Evolutionary conservation across 2,888 invertebrate species (phyloP).

Genomic region (Campaea margaritaria): DNA sequence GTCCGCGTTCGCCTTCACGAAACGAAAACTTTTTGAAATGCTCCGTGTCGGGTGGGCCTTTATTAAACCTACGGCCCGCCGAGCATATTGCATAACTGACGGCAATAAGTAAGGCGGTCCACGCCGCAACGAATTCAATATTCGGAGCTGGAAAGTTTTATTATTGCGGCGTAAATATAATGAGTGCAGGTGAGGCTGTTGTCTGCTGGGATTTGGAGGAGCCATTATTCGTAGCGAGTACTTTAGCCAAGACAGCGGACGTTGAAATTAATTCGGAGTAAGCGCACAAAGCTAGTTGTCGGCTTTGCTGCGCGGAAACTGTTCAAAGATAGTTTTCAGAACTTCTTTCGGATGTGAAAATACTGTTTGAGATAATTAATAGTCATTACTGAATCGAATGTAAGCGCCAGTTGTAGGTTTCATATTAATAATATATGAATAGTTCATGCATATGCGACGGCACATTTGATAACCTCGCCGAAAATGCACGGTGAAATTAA

Average conservation of each 20-base stretch:
- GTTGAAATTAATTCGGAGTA: slow-evolving; percentile 56
- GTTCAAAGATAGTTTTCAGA: slow-evolving; percentile 27
- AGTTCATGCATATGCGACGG: neutral
- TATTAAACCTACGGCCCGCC: slow-evolving; percentile 76
- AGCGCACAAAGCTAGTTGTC: slow-evolving; percentile 6
- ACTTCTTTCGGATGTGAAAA: neutral
- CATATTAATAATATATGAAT: neutral
- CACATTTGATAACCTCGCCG: neutral
- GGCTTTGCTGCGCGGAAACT: slow-evolving; percentile 12
- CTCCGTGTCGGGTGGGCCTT: slow-evolving; percentile 73
- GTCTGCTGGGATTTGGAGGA: slow-evolving; percentile 77
- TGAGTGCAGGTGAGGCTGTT: slow-evolving; percentile 82
- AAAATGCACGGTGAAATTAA: neutral
- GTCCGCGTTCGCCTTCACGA: slow-evolving; percentile 75
- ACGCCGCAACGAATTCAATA: slow-evolving; percentile 81
- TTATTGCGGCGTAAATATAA: slow-evolving; percentile 84
- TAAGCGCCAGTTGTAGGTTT: too few relatives aligned
- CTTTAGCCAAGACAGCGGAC: slow-evolving; percentile 60
- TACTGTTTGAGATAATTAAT: neutral
- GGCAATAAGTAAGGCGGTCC: slow-evolving; percentile 81
- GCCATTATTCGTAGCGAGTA: slow-evolving; percentile 59
- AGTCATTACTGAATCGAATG: too few relatives aligned
- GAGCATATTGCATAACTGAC: slow-evolving; percentile 80
- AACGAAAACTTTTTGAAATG: slow-evolving; percentile 82
- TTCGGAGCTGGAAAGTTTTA: slow-evolving; percentile 83